Evolutionary conservation across 1,140 invertebrate genomes (phyloP).

Genomic region (Bombus superbus): DNA sequence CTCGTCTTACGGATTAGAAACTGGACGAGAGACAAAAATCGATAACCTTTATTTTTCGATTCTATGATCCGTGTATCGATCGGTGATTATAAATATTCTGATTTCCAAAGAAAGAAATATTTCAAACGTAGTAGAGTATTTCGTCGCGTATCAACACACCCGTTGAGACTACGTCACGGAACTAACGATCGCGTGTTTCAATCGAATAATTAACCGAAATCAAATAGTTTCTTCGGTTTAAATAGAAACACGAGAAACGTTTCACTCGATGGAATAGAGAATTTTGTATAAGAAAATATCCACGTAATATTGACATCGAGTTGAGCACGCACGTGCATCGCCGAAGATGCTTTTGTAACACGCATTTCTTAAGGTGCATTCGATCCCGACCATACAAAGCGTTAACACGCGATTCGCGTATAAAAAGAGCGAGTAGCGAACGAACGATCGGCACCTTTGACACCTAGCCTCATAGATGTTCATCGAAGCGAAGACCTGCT

Average conservation of each 20-base stretch:
- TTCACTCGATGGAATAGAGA: background rate
- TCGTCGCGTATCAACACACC: too few relatives aligned
- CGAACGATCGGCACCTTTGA: conserved; percentile 76
- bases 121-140: too few relatives aligned
- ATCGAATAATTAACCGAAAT: too few relatives aligned
- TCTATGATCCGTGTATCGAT: fast-evolving
- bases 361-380: conserved; percentile 15
- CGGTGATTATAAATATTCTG: too few relatives aligned
- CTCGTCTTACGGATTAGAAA: too few relatives aligned
- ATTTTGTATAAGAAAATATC: background rate
- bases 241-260: background rate
- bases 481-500: conserved; percentile 37
- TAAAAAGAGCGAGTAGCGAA: conserved; percentile 50
- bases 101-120: too few relatives aligned
- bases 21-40: too few relatives aligned
- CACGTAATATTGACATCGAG: background rate
- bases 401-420: conserved; percentile 15
- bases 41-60: too few relatives aligned
- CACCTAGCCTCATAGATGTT: conserved; percentile 65
- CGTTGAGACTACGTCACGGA: too few relatives aligned
- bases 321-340: background rate
- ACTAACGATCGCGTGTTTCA: too few relatives aligned
- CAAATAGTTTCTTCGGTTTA: too few relatives aligned
- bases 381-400: conserved; percentile 5
- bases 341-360: background rate